A percentile compares a stretch with the other conserved stretches of the same genome.
These are phyloP conservation scores for Astur gentilis DNA, from an alignment of 2,113 vertebrate genomes.

Conservation along the genomic window DNA sequence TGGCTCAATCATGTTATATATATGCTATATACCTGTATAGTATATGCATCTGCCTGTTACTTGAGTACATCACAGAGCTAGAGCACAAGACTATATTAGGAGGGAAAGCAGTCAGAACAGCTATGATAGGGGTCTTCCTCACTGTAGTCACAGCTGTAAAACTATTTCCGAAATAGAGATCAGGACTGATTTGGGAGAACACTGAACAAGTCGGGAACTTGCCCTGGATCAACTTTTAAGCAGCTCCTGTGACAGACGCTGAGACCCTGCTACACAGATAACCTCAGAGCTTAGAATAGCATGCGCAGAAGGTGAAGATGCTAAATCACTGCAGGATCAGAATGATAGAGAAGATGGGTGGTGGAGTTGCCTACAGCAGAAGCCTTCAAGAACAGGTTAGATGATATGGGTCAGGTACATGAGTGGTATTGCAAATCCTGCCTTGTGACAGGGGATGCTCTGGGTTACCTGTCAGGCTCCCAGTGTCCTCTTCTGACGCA, in stretches of 20 bases:
- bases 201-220: background rate
- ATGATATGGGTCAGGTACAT: background rate
- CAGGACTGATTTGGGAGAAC: background rate
- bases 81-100: background rate
- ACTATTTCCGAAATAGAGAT: background rate
- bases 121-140: background rate
- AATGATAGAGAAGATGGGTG: accelerated
- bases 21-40: background rate
- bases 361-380: background rate
- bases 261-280: background rate
- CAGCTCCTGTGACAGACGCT: background rate
- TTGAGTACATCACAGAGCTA: background rate
- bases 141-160: background rate
- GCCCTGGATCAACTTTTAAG: background rate
- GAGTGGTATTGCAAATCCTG: background rate
- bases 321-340: background rate
- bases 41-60: background rate
- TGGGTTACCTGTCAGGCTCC: background rate
- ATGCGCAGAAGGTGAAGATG: background rate
- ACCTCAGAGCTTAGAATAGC: background rate
- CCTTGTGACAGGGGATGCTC: background rate
- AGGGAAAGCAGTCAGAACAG: background rate
- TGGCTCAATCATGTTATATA: background rate
- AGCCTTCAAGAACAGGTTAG: background rate
- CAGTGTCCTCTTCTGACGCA: background rate